A percentile compares a stretch with the other conserved stretches of the same genome.
Evolutionary conservation across 2,888 invertebrate species (phyloP).

Genomic region (Notodonta dromedarius): DNA sequence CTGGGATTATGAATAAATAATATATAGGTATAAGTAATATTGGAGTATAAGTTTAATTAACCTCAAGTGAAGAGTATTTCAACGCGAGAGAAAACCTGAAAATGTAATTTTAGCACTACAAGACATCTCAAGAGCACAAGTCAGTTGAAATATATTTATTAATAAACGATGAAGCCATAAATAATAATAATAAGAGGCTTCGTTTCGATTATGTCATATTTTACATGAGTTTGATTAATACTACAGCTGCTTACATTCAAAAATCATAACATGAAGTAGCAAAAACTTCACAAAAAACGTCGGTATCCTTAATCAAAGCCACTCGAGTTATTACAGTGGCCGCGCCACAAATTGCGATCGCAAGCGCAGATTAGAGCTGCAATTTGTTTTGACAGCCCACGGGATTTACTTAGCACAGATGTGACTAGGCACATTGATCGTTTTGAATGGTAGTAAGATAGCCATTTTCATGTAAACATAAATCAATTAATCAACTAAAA

Average conservation of each 20-base stretch:
- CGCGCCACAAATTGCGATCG: slow-evolving; percentile 36
- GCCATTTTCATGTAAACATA: too few relatives aligned
- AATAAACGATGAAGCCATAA: too few relatives aligned
- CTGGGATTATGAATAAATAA: too few relatives aligned
- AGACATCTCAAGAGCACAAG: too few relatives aligned
- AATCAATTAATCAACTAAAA: too few relatives aligned
- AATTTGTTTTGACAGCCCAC: slow-evolving; percentile 50
- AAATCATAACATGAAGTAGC: background rate
- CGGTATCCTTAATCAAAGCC: slow-evolving; percentile 32
- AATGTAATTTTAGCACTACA: too few relatives aligned
- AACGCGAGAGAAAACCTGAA: too few relatives aligned
- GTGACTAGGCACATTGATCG: background rate
- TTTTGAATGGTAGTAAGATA: background rate
- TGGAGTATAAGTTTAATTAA: too few relatives aligned
- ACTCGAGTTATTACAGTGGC: slow-evolving; percentile 26
- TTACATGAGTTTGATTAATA: background rate
- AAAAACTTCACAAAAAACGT: slow-evolving; percentile 9
- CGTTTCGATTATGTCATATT: background rate
- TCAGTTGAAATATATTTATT: too few relatives aligned
- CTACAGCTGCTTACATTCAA: background rate
- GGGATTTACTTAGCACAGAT: slow-evolving; percentile 38
- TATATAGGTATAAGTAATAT: too few relatives aligned
- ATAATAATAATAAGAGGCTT: too few relatives aligned
- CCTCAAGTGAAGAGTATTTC: too few relatives aligned
- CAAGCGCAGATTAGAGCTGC: slow-evolving; percentile 32